These are phyloP conservation scores for Agriotes lineatus DNA, from an alignment of 2,888 invertebrate genomes.

Conservation along the genomic window DNA sequence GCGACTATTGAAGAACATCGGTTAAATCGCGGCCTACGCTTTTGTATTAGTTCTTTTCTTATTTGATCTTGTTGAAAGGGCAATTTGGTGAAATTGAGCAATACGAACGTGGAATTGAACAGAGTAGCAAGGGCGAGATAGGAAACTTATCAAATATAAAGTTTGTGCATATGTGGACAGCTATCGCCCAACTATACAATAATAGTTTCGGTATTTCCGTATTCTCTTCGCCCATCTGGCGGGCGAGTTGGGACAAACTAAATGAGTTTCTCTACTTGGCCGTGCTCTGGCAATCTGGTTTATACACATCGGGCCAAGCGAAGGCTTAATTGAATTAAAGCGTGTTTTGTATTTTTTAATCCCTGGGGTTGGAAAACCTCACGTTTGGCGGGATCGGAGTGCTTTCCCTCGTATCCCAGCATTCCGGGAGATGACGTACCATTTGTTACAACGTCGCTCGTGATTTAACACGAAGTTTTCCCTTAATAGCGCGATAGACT, in stretches of 20 bases:
- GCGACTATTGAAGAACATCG: too few species aligned
- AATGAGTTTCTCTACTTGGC: constrained; percentile 34
- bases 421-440: constrained; percentile 26
- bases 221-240: constrained; percentile 30
- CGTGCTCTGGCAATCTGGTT: constrained; percentile 37
- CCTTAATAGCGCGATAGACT: constrained; percentile 28
- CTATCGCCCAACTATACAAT: constrained; percentile 26
- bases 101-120: too few species aligned
- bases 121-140: neutral
- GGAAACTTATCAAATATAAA: constrained; percentile 29
- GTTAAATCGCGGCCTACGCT: too few species aligned
- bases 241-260: constrained; percentile 29
- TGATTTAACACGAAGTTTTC: constrained; percentile 29
- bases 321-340: constrained; percentile 46
- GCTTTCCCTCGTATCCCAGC: constrained; percentile 26
- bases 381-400: constrained; percentile 26
- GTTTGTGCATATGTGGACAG: constrained; percentile 25
- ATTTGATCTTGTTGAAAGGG: too few species aligned
- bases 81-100: too few species aligned
- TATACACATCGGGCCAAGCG: constrained; percentile 38
- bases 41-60: too few species aligned
- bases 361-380: constrained; percentile 36
- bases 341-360: constrained; percentile 46
- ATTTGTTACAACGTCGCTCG: constrained; percentile 27
- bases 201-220: constrained; percentile 34